Conservation (phyloP, 2,888 invertebrate genomes). For the Bibio marci region DNA sequence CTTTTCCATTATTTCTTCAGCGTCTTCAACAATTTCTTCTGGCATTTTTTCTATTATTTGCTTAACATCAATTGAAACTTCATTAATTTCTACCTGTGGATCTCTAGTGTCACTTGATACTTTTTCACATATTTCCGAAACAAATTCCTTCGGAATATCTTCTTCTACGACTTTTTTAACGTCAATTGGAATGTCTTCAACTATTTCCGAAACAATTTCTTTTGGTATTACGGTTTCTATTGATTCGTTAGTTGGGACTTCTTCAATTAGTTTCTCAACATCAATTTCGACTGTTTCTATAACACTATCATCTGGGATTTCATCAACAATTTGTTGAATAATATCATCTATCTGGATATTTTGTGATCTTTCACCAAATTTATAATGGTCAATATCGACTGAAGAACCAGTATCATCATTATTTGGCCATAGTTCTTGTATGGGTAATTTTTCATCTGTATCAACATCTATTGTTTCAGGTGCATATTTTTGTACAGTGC, state of each 20-base stretch:
- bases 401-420: slow-evolving; percentile 22
- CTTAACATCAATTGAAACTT: too few relatives aligned
- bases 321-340: not conserved
- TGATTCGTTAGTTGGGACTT: slow-evolving; percentile 9
- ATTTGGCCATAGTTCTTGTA: slow-evolving; percentile 21
- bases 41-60: too few relatives aligned
- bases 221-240: slow-evolving; percentile 4
- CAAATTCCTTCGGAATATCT: too few relatives aligned
- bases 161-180: not conserved
- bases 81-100: too few relatives aligned
- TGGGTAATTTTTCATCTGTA: slow-evolving; percentile 2
- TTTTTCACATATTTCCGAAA: too few relatives aligned
- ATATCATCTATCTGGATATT: not conserved
- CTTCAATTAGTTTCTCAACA: slow-evolving; percentile 2
- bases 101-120: too few relatives aligned
- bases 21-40: too few relatives aligned
- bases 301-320: not conserved
- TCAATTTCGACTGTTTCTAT: slow-evolving; percentile 7
- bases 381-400: slow-evolving; percentile 19
- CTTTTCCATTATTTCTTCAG: too few relatives aligned
- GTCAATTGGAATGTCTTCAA: not conserved
- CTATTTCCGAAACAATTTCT: slow-evolving; percentile 1
- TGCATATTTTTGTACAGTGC: slow-evolving; percentile 14
- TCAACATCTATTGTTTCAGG: slow-evolving; percentile 8
- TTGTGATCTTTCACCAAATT: slow-evolving; percentile 15